Base-by-base conservation (phyloP, 2,797 vertebrate species). In the Rhyacichthys aspro region DNA sequence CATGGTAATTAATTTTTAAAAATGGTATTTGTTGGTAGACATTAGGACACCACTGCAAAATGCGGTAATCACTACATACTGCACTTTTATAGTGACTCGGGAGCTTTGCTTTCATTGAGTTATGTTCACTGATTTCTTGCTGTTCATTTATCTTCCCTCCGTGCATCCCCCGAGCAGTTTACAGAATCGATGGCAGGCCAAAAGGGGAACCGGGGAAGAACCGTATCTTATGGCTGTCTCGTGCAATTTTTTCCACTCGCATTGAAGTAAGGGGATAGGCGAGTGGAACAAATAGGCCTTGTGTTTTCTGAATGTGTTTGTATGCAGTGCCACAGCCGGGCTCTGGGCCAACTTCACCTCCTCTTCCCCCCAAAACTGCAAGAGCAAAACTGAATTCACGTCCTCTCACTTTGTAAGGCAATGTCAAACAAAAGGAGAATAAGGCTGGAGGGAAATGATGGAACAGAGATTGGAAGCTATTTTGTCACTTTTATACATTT, bases 231-330 rank as follows among this genome's bases (percentile, higher is more conserved):
- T 56, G 70, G 64, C 55, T 71, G 68, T 74, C 77, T 70, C 48
- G 1, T 63, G 62, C 46, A 46, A 42, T 61, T 57, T 32, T 53
- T 48, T 8, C 70, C 28, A 9, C 55, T 39, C 85, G 86, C 82
- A 88, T 89, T 16, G 60, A 78, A 64, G 74, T 92, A 32, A 74
- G 58, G 70, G 55, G 62, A 81, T 15, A 72, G 48, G 55, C 46
- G 69, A 67, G 59, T 67, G 88, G 87, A 90, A 93, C 92, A 93
- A 92, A 93, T 78, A 79, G 83, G 55, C 74, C 90, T 90, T 93
- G 92, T 93, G 75, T 78, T 55, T 71, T 89, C 88, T 74, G 86
- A 91, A 89, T 66, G 86, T 89, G 92, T 94, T 94, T 94, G 91
- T 90, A 93, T 92, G 91, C 93, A 85, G 86, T 82, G 87, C 92